phyloP scores from a whole-genome alignment of 2,888 invertebrate species.

The Eulithis prunata region DNA sequence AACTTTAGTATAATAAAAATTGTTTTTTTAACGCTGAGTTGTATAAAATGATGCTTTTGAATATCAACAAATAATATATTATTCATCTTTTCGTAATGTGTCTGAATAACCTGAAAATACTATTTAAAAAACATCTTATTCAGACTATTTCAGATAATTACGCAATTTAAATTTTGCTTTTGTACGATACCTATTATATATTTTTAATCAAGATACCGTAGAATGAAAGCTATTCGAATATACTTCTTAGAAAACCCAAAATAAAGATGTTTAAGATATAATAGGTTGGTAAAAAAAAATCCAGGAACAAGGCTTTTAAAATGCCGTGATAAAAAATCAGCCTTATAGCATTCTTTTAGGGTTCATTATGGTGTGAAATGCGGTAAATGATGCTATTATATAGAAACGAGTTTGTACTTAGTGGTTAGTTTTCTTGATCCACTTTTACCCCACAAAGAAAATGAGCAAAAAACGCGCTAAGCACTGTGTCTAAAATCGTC shows the following conservation, averaged over 20 bases:
- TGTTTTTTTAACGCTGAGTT: no score
- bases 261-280: background rate
- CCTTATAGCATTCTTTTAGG: constrained; percentile 7
- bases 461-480: background rate
- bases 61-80: no score
- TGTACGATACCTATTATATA: no score
- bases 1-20: no score
- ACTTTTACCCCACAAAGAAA: constrained; percentile 1
- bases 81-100: no score
- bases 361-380: constrained; percentile 17
- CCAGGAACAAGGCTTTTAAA: background rate
- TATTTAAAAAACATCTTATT: no score
- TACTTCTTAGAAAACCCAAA: background rate
- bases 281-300: background rate
- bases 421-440: constrained; percentile 7
- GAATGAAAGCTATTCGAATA: background rate
- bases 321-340: background rate
- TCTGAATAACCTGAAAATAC: no score
- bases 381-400: constrained; percentile 9
- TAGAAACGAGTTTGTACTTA: constrained; percentile 24
- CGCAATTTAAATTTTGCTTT: no score
- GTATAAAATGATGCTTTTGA: no score
- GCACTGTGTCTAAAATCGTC: no score
- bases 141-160: no score
- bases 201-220: no score